Base-by-base conservation (phyloP, 2,797 vertebrate genomes). In the Uromys caudimaculatus region DNA sequence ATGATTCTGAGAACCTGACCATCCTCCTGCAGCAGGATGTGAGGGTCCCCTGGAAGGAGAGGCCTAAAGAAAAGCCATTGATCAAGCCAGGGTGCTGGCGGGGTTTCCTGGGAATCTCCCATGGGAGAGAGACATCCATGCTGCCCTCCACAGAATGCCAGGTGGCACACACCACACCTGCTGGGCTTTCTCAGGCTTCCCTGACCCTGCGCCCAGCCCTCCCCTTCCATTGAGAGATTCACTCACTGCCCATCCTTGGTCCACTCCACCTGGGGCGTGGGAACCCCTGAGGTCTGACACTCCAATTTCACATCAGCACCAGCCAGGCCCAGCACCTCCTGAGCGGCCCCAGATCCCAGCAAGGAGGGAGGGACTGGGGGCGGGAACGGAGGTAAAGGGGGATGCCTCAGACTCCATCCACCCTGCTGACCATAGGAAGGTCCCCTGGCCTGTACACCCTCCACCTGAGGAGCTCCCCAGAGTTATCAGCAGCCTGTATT, bases 161-260 rank as follows among this genome's bases (percentile, higher is more conserved):
- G 54, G 79, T 11, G n/a, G 58, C 67, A 52, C n/a, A 0, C 0
- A 3, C 21, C 16, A 29, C 3, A 23, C 56, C 17, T 0, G 0
- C 24, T 71, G n/a, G 67, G 6, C 32, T 14, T 35, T n/a, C n/a
- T 24, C 0, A 13, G 38, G 29, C 14, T 54, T 52, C 62, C 67
- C 54, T 17, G 14, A 17, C 14, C 27, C 69, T 3, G 0, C 0
- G 1, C 2, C 29, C n/a, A 52, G 29, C 13, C 21, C 47, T 47
- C 35, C 35, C 0, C 1, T 35, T 44, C 35, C 11, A 2, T 12
- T 35, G 0, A 56, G 12, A 44, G 62, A 29, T 47, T 8, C 77
- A 98, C 99, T 98, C 97, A 99, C 99, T 99, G 99, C 98, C 99
- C 99, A 0, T 99, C 99, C 2, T 99, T 99, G 97, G 98, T 99